Evolutionary conservation across 1,140 invertebrate genomes (phyloP).

Genomic region (Holotrichia oblita): DNA sequence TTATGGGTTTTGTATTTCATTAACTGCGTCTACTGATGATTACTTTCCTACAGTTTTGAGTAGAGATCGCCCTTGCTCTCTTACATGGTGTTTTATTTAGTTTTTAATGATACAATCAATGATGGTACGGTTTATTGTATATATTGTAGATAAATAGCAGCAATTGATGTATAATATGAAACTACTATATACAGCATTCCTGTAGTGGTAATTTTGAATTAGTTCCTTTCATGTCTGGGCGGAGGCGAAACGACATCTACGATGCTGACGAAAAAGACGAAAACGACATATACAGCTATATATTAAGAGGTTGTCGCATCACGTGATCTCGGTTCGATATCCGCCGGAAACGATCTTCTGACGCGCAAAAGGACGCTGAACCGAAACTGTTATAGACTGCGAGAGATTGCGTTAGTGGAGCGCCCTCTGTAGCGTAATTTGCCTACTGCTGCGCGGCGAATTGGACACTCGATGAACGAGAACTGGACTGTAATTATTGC

Average conservation of each 20-base stretch:
- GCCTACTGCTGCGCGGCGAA: background rate
- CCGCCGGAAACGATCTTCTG: conserved; percentile 5
- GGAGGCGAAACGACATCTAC: background rate
- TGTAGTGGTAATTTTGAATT: background rate
- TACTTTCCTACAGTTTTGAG: no score
- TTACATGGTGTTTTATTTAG: no score
- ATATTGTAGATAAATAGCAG: no score
- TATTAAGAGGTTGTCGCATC: background rate
- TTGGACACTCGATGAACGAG: background rate
- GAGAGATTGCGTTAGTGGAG: no score
- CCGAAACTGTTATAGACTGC: no score
- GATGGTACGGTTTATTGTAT: no score
- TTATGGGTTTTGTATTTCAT: no score
- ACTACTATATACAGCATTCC: background rate
- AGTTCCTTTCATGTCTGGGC: background rate
- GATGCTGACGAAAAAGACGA: background rate
- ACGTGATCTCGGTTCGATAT: conserved; percentile 21
- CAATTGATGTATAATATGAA: no score
- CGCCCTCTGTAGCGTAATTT: conserved; percentile 16
- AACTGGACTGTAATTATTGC: background rate
- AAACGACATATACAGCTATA: background rate
- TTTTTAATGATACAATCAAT: no score
- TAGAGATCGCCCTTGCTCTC: no score
- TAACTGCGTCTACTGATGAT: no score
- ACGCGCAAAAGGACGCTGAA: conserved; percentile 23